Conservation (phyloP, 2,113 vertebrate genomes). For the Phalacrocorax aristotelis region DNA sequence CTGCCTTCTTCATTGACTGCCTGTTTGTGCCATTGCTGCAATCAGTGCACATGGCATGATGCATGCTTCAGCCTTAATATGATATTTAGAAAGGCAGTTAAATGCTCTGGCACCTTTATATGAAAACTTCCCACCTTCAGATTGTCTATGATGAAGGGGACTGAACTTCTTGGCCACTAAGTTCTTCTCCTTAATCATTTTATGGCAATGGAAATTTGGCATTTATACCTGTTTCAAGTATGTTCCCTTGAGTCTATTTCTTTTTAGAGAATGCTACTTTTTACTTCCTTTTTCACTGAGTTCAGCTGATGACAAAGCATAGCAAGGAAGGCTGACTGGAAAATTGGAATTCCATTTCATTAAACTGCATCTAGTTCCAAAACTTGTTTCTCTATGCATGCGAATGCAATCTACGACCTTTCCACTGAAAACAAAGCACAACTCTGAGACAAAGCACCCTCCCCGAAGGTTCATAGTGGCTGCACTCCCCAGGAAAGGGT, state of each 20-base stretch:
- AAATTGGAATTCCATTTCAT: background rate
- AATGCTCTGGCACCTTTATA: background rate
- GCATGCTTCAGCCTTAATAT: background rate
- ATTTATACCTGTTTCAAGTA: slow-evolving; percentile 10
- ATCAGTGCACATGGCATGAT: background rate
- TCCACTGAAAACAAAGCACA: slow-evolving; percentile 6
- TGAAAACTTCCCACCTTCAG: background rate
- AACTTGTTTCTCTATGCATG: background rate
- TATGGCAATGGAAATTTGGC: slow-evolving; percentile 27
- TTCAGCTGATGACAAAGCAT: background rate
- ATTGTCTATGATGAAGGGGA: background rate
- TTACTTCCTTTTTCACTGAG: background rate
- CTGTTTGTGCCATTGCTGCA: background rate
- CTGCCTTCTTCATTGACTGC: background rate
- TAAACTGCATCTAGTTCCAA: background rate
- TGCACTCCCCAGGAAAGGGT: background rate
- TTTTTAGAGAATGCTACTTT: background rate
- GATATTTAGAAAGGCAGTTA: background rate
- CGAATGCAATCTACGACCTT: background rate
- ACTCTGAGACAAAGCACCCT: background rate
- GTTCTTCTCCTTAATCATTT: background rate
- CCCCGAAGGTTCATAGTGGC: background rate
- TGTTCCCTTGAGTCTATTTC: slow-evolving; percentile 21
- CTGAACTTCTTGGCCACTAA: background rate
- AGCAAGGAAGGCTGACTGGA: slow-evolving; percentile 22